Conservation (phyloP, 2,113 vertebrate species). For the Seriola quinqueradiata region DNA sequence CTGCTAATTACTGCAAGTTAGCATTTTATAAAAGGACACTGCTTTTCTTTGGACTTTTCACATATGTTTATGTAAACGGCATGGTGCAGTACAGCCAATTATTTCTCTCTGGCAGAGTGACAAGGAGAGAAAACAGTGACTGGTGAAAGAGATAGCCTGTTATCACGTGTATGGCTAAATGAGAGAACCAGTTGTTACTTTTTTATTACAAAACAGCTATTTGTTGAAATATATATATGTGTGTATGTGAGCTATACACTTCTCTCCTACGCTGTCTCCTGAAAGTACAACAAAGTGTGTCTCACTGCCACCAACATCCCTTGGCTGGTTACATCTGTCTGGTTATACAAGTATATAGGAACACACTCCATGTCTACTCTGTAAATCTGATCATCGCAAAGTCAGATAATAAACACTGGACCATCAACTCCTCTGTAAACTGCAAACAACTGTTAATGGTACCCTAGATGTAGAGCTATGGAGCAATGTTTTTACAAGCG, state of each 20-base stretch:
- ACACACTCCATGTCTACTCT: too few relatives aligned
- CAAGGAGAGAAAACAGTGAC: background rate
- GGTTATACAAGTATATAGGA: background rate
- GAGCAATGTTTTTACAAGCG: background rate
- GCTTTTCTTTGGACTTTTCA: background rate
- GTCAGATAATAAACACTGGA: background rate
- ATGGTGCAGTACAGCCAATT: background rate
- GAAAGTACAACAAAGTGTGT: background rate
- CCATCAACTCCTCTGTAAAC: background rate
- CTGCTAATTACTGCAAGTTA: background rate
- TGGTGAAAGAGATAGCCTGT: background rate
- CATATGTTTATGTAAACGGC: background rate
- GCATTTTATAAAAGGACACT: background rate
- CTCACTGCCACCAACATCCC: background rate
- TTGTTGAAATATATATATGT: background rate
- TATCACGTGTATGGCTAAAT: slow-evolving; percentile 1
- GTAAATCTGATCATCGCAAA: background rate
- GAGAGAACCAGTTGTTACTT: background rate
- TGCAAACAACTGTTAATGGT: too few relatives aligned
- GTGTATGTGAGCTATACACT: background rate
- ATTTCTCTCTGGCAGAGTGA: background rate
- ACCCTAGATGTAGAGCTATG: too few relatives aligned
- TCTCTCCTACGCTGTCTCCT: slow-evolving; percentile 1
- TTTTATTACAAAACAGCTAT: background rate
- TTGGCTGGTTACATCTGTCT: background rate